Conservation (phyloP, 2,888 invertebrate species). For the Polydrusus cervinus region DNA sequence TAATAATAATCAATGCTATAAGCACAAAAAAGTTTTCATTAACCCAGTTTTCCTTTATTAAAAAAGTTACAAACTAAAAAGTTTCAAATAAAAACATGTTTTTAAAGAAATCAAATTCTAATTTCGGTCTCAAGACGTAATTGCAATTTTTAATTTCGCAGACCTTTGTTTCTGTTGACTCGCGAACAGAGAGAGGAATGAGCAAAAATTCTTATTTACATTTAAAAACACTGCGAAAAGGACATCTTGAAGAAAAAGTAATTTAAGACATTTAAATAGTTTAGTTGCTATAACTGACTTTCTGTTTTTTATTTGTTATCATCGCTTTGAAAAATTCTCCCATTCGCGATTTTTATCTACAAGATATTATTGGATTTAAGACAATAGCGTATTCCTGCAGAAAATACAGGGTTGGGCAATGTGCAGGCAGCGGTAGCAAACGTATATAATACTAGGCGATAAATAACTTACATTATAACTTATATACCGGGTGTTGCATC, state of each 20-base stretch:
- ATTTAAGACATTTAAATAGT: constrained; percentile 43
- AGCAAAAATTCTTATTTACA: constrained; percentile 41
- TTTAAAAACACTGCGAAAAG: constrained; percentile 38
- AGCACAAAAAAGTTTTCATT: not conserved
- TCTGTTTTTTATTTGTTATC: constrained; percentile 32
- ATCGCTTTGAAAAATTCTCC: too few relatives aligned
- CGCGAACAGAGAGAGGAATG: not conserved
- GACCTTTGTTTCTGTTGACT: constrained; percentile 37
- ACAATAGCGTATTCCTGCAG: too few relatives aligned
- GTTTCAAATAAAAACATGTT: constrained; percentile 4
- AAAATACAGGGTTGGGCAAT: too few relatives aligned
- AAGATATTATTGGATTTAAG: too few relatives aligned
- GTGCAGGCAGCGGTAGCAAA: too few relatives aligned
- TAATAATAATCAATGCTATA: too few relatives aligned
- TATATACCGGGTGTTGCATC: too few relatives aligned
- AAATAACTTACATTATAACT: too few relatives aligned
- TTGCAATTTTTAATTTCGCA: constrained; percentile 43
- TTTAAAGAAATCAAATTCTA: constrained; percentile 28
- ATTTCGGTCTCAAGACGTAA: constrained; percentile 26
- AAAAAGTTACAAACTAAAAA: constrained; percentile 19
- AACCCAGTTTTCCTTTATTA: not conserved
- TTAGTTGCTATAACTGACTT: constrained; percentile 24
- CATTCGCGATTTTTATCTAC: too few relatives aligned
- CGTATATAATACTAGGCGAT: too few relatives aligned
- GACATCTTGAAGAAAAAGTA: constrained; percentile 39